These are phyloP conservation scores for Armadillidium nasatum DNA, from an alignment of 1,140 invertebrate genomes.

Conservation along the genomic window DNA sequence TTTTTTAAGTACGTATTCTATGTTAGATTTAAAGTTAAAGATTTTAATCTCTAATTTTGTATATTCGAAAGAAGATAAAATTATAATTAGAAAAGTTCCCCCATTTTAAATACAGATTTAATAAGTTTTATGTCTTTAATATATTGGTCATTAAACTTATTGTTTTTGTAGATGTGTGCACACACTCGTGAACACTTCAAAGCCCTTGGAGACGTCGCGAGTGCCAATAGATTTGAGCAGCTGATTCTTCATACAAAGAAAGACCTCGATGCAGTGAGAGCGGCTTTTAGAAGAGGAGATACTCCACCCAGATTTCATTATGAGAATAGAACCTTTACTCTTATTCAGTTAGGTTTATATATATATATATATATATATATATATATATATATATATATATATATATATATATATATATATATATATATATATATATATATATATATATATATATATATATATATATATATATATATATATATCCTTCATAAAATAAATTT, in stretches of 20 bases:
- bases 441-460: too few species aligned
- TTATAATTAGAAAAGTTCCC: conserved; percentile 39
- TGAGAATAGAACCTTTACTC: conserved; percentile 78
- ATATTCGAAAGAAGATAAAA: not conserved
- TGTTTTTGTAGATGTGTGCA: conserved; percentile 66
- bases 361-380: not conserved
- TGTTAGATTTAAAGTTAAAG: not conserved
- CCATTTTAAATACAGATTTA: not conserved
- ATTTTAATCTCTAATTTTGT: conserved; percentile 13
- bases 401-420: too few species aligned
- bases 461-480: too few species aligned
- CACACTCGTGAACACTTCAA: conserved; percentile 82
- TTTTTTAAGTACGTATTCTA: not conserved
- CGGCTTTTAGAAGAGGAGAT: conserved; percentile 60
- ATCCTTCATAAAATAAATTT: too few species aligned
- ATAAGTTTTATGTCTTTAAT: not conserved
- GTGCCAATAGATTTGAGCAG: conserved; percentile 83
- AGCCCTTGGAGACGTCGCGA: conserved; percentile 86
- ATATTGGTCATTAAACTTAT: not conserved
- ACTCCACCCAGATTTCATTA: conserved; percentile 84
- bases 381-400: too few species aligned
- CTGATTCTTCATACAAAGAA: conserved; percentile 75
- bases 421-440: too few species aligned
- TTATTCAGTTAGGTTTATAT: conserved; percentile 67
- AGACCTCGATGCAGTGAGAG: conserved; percentile 79